Conservation (phyloP, 2,888 invertebrate species). For the Quadroppia sp. region DNA sequence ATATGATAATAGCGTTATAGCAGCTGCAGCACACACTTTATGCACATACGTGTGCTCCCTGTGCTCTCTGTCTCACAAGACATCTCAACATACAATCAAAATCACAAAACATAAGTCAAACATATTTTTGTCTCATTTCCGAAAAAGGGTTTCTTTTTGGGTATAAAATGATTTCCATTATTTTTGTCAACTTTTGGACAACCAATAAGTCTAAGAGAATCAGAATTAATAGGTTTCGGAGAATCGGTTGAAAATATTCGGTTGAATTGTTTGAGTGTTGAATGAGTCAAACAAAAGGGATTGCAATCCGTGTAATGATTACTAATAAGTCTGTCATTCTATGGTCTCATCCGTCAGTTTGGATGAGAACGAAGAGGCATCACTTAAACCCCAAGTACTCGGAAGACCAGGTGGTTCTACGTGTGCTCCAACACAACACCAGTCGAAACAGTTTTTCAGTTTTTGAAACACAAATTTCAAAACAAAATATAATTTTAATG, state of each 20-base stretch:
- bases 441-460: conserved; percentile 1
- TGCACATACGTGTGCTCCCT: conserved; percentile 7
- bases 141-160: conserved; percentile 4
- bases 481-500: conserved; percentile 7
- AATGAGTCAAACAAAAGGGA: not conserved
- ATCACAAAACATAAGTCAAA: conserved; percentile 5
- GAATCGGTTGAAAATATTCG: not conserved
- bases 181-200: not conserved
- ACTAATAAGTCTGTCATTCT: not conserved
- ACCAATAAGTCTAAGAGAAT: no score
- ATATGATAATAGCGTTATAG: conserved; percentile 14
- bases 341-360: conserved; percentile 12
- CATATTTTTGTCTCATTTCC: not conserved
- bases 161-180: not conserved
- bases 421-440: not conserved
- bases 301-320: conserved; percentile 1
- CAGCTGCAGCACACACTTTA: conserved; percentile 31
- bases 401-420: conserved; percentile 31
- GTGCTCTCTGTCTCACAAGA: not conserved
- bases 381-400: conserved; percentile 24
- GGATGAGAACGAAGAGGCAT: conserved; percentile 25
- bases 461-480: not conserved
- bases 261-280: not conserved
- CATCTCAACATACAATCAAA: not conserved
- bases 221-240: not conserved